A percentile compares a stretch with the other conserved stretches of the same genome.
Evolutionary conservation across 1,140 invertebrate genomes (phyloP).

Genomic region (Ceratitis capitata): DNA sequence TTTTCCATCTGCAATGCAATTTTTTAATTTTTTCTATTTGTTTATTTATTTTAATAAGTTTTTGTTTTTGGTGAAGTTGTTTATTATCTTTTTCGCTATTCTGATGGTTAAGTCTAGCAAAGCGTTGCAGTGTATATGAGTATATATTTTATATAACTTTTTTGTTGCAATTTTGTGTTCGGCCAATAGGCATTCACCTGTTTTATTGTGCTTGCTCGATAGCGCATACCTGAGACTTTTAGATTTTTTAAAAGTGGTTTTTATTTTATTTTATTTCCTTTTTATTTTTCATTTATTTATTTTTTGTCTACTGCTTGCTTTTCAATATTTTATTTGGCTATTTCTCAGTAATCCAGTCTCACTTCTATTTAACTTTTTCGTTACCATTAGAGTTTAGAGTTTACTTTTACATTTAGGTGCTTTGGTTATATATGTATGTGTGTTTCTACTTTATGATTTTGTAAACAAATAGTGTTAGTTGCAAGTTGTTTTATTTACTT

Average conservation of each 20-base stretch:
- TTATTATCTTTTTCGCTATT: background rate
- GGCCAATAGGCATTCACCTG: background rate
- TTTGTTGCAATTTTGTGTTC: background rate
- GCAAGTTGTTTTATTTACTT: background rate
- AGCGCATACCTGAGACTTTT: background rate
- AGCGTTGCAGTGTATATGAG: background rate
- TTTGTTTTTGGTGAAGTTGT: background rate
- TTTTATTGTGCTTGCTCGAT: background rate
- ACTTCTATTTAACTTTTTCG: background rate
- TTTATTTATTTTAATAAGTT: slow-evolving; percentile 26
- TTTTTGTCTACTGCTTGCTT: background rate
- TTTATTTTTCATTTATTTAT: background rate
- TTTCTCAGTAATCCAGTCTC: background rate
- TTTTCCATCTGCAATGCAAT: background rate
- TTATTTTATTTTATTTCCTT: background rate
- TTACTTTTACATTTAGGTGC: background rate
- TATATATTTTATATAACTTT: background rate
- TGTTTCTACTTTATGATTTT: background rate
- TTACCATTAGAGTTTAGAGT: background rate
- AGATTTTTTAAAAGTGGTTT: background rate
- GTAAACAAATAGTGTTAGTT: background rate
- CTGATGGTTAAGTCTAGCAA: background rate
- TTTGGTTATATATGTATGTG: background rate
- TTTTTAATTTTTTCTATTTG: no score
- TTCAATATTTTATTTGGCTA: background rate